These are phyloP conservation scores for Pampusana beccarii DNA, from an alignment of 2,113 vertebrate genomes.

Conservation along the genomic window DNA sequence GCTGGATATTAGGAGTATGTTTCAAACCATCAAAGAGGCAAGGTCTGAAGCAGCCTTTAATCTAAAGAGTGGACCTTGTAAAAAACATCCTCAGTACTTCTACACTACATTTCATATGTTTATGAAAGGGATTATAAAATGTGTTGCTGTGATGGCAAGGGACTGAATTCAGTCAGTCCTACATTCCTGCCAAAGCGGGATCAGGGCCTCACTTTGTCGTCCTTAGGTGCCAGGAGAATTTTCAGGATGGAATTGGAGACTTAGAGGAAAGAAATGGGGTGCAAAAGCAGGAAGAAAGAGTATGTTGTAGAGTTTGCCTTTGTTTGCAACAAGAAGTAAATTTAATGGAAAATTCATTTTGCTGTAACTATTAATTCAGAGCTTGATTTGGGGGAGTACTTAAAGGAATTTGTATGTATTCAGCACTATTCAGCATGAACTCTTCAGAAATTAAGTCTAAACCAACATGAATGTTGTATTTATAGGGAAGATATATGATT, in stretches of 20 bases:
- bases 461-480: background rate
- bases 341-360: background rate
- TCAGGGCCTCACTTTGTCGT: constrained; percentile 11
- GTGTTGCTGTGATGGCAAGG: constrained; percentile 35
- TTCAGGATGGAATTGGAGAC: background rate
- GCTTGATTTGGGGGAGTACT: background rate
- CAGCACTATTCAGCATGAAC: background rate
- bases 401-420: background rate
- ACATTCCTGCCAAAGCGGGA: background rate
- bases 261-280: background rate
- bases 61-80: background rate
- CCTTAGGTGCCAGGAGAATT: background rate
- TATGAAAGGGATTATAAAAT: constrained; percentile 42
- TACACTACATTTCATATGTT: background rate
- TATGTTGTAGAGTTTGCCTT: background rate
- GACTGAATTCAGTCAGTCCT: background rate
- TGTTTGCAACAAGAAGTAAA: background rate
- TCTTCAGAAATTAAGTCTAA: background rate
- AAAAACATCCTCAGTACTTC: background rate
- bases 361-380: background rate
- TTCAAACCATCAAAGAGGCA: background rate
- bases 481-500: background rate
- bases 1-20: background rate
- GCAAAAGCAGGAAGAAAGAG: background rate
- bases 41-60: background rate